phyloP scores from a whole-genome alignment of 1,140 invertebrate genomes.

The Megalopta genalis region DNA sequence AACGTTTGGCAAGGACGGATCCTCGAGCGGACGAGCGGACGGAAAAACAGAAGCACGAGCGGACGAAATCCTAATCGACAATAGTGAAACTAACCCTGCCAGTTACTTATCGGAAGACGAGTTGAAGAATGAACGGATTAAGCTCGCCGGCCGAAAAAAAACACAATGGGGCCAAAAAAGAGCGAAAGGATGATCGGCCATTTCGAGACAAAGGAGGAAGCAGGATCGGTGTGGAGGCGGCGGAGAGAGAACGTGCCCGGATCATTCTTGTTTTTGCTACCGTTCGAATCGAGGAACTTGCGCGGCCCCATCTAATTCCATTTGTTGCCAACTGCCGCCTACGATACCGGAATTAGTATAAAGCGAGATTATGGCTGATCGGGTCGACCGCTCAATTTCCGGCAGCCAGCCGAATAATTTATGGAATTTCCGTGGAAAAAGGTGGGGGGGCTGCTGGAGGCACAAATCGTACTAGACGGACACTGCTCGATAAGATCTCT shows the following conservation, averaged over 20 bases:
- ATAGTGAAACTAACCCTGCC: neutral
- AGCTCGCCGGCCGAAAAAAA: conserved; percentile 21
- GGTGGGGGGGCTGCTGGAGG: neutral
- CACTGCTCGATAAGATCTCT: conserved; percentile 9
- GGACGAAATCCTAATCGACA: neutral
- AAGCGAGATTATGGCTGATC: conserved; percentile 32
- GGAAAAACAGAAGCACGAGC: neutral
- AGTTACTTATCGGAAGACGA: neutral
- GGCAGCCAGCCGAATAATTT: conserved; percentile 28
- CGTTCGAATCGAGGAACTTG: conserved; percentile 15
- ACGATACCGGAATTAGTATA: conserved; percentile 35
- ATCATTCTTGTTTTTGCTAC: conserved; percentile 18
- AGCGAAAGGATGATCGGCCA: neutral
- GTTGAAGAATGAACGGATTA: conserved; percentile 35
- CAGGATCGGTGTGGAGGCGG: neutral
- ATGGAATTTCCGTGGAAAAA: conserved; percentile 20
- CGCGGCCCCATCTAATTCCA: conserved; percentile 14
- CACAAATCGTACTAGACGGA: neutral
- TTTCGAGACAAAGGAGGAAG: conserved; percentile 4
- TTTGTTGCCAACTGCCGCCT: conserved; percentile 23
- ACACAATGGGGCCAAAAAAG: neutral
- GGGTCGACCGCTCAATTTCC: conserved; percentile 30
- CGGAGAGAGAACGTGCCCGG: neutral
- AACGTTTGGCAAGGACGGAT: neutral
- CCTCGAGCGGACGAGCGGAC: neutral